These are phyloP conservation scores for Zelleria hepariella DNA, from an alignment of 2,888 invertebrate species.

Conservation along the genomic window DNA sequence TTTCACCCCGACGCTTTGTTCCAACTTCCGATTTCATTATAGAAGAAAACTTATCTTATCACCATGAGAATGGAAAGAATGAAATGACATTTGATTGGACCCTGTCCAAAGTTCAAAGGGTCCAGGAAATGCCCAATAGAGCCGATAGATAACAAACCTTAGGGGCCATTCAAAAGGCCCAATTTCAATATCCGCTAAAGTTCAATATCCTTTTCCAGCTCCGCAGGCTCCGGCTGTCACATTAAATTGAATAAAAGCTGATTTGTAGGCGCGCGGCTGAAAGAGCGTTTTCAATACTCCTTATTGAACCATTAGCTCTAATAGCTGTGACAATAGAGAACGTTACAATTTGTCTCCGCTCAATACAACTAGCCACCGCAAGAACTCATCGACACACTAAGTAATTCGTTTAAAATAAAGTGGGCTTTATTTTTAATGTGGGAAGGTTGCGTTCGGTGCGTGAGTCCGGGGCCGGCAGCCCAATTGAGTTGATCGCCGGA, in stretches of 20 bases:
- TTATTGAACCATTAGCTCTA: slow-evolving; percentile 62
- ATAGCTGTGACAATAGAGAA: slow-evolving; percentile 64
- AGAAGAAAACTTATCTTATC: slow-evolving; percentile 45
- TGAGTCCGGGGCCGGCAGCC: slow-evolving; percentile 24
- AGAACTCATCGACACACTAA: slow-evolving; percentile 8
- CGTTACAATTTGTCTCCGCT: slow-evolving; percentile 63
- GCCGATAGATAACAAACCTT: slow-evolving; percentile 46
- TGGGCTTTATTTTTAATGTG: slow-evolving; percentile 32
- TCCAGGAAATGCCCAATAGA: slow-evolving; percentile 43
- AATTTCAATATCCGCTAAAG: slow-evolving; percentile 62
- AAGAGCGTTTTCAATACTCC: slow-evolving; percentile 63
- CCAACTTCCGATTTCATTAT: slow-evolving; percentile 25
- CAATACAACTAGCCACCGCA: slow-evolving; percentile 20
- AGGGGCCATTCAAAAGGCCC: slow-evolving; percentile 51
- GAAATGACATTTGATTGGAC: slow-evolving; percentile 29
- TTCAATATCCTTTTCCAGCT: slow-evolving; percentile 55
- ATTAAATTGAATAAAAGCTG: slow-evolving; percentile 56
- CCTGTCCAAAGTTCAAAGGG: slow-evolving; percentile 11
- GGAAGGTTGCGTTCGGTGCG: slow-evolving; percentile 34
- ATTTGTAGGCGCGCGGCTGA: slow-evolving; percentile 47
- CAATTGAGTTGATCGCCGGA: slow-evolving; percentile 67
- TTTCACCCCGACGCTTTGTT: slow-evolving; percentile 30
- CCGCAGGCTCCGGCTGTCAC: slow-evolving; percentile 28
- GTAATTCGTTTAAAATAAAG: slow-evolving; percentile 24
- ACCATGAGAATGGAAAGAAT: slow-evolving; percentile 27